A percentile compares a stretch with the other conserved stretches of the same genome.
Evolutionary conservation across 1,140 invertebrate species (phyloP).

Genomic region (Drosophila micromelanica): DNA sequence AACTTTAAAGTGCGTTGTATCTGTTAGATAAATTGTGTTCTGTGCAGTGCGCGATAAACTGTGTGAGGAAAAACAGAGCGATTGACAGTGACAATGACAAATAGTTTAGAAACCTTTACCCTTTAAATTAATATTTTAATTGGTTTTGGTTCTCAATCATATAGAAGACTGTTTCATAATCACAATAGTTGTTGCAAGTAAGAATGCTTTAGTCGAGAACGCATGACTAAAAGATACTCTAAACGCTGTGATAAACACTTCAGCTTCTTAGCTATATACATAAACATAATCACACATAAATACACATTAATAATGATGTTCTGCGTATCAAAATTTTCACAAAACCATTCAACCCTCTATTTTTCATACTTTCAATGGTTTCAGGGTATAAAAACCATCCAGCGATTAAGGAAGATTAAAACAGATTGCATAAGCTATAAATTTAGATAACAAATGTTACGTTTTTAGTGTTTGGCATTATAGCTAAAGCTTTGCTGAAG

Average conservation of each 20-base stretch:
- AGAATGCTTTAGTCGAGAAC: too few species aligned
- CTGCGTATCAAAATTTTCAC: too few species aligned
- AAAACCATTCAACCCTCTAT: too few species aligned
- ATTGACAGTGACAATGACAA: not conserved
- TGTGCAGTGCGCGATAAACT: not conserved
- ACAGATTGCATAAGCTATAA: constrained; percentile 11
- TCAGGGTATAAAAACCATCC: not conserved
- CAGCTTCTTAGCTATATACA: too few species aligned
- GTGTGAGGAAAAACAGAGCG: not conserved
- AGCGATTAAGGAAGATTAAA: not conserved
- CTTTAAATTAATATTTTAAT: not conserved
- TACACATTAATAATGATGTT: too few species aligned
- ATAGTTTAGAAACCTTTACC: not conserved
- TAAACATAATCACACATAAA: too few species aligned
- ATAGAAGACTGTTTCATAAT: not conserved
- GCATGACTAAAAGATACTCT: too few species aligned
- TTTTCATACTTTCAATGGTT: too few species aligned
- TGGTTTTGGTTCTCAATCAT: not conserved
- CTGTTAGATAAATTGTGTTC: constrained; percentile 8
- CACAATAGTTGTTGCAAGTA: not conserved
- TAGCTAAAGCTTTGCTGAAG: constrained; percentile 1
- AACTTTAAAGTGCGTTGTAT: not conserved
- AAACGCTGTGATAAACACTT: too few species aligned
- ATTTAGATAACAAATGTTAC: too few species aligned
- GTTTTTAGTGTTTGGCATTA: not conserved